These are phyloP conservation scores for Fulica atra DNA, from an alignment of 2,113 vertebrate species.

Conservation along the genomic window DNA sequence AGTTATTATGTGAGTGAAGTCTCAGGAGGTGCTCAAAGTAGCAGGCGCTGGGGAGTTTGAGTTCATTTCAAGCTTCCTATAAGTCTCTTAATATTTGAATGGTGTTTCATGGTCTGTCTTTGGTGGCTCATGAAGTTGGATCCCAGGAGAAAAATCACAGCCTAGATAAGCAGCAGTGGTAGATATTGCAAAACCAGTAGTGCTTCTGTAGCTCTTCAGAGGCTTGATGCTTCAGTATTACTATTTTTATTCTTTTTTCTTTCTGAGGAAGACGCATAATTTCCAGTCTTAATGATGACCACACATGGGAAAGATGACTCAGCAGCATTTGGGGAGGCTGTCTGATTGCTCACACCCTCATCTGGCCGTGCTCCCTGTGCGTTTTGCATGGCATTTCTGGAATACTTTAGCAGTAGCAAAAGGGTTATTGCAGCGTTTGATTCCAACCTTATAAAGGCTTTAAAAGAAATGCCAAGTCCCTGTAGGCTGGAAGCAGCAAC, in stretches of 20 bases:
- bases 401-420: background rate
- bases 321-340: slow-evolving; percentile 33
- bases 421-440: slow-evolving; percentile 18
- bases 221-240: background rate
- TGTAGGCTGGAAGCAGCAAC: background rate
- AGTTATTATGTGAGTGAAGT: slow-evolving; percentile 7
- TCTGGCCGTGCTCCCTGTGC: background rate
- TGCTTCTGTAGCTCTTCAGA: background rate
- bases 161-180: background rate
- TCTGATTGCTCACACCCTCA: background rate
- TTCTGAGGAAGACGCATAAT: slow-evolving; percentile 9
- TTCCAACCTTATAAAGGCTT: background rate
- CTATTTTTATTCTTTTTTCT: background rate
- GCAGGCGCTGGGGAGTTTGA: background rate
- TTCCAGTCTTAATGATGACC: background rate
- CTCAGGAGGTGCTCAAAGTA: background rate
- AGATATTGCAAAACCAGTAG: slow-evolving; percentile 24
- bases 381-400: slow-evolving; percentile 11
- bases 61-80: slow-evolving; percentile 26
- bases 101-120: slow-evolving; percentile 18
- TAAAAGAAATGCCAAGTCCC: slow-evolving; percentile 2
- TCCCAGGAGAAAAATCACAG: slow-evolving; percentile 29
- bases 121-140: background rate
- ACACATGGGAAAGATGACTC: slow-evolving; percentile 1
- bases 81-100: slow-evolving; percentile 15